phyloP scores from a whole-genome alignment of 2,888 invertebrate genomes.

The Biston betularia region DNA sequence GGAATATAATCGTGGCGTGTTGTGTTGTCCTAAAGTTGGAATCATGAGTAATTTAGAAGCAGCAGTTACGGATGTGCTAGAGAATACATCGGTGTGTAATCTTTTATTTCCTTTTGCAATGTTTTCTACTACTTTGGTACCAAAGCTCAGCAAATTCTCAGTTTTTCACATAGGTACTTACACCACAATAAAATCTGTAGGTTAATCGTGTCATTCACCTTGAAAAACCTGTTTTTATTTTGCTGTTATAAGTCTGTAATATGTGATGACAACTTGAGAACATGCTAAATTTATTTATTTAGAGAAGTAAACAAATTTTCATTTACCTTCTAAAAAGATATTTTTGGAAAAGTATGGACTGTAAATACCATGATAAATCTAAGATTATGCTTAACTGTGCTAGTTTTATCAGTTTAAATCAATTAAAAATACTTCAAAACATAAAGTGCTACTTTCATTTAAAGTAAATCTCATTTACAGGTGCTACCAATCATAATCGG shows the following conservation, averaged over 20 bases:
- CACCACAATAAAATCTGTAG: too few species aligned
- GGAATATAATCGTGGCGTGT: constrained; percentile 15
- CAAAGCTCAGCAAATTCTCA: background rate
- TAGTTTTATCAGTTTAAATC: too few species aligned
- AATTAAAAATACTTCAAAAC: too few species aligned
- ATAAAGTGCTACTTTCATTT: too few species aligned
- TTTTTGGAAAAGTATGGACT: too few species aligned
- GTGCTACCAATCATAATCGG: constrained; percentile 87
- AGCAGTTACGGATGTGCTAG: constrained; percentile 60
- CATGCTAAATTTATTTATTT: too few species aligned
- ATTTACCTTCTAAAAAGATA: too few species aligned
- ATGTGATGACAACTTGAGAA: too few species aligned
- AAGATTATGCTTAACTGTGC: too few species aligned
- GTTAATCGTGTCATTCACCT: background rate
- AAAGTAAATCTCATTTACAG: constrained; percentile 58
- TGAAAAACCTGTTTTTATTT: background rate
- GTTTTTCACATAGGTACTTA: too few species aligned
- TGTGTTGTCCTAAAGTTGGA: constrained; percentile 31
- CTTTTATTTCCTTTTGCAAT: background rate
- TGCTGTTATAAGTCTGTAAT: background rate
- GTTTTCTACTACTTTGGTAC: background rate
- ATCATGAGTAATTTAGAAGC: constrained; percentile 68
- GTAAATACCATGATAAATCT: too few species aligned
- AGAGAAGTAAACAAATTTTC: too few species aligned
- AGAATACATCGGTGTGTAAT: constrained; percentile 63